Evolutionary conservation across 2,888 invertebrate species (phyloP), one percentile per base, ranked within the genome.

Genomic region (Apoda limacodes): DNA sequence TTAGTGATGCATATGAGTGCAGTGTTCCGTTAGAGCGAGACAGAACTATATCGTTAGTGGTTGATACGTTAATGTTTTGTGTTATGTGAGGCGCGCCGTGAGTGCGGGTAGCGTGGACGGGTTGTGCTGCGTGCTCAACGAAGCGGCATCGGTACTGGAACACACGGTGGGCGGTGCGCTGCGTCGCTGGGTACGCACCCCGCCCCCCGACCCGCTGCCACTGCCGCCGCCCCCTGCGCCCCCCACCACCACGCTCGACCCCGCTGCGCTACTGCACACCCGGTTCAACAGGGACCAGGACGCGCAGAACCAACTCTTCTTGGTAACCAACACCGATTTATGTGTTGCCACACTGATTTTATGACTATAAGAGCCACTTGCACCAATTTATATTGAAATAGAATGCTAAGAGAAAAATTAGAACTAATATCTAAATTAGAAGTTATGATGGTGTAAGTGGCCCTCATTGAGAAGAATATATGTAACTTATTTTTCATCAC

Each of bases 41-140:
- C n/a, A n/a, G n/a, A n/a, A n/a, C n/a, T n/a, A n/a, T n/a, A n/a
- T 2, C 6, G 4, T 9, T 19, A 3, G 12, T 3, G 27, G 12
- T 20, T 24, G 13, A 21, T 20, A 20, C 60, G n/a, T n/a, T n/a
- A n/a, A n/a, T n/a, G n/a, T n/a, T n/a, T n/a, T n/a, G n/a, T n/a
- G n/a, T n/a, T n/a, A n/a, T n/a, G n/a, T n/a, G n/a, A 93, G 95
- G 44, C 88, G 98, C 42, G 90, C 95, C n/a, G 82, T 96, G 44
- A 89, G 92, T 4, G 93, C 92, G 44, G 91, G 92, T 55, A 96
- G 93, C 58, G 85, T 98, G 35, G 98, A 98, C 70, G 98, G 96
- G 29, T 90, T 94, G 25, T 99, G 99, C 81, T 97, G 95, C 2
- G 93, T 96, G 48, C 88, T 99, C 14, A 99, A 99, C 78, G 95